Percentiles rank a stretch among this genome's conserved stretches.
Conservation (phyloP, 2,888 invertebrate genomes). For the Caenorhabditis drosophilae region DNA sequence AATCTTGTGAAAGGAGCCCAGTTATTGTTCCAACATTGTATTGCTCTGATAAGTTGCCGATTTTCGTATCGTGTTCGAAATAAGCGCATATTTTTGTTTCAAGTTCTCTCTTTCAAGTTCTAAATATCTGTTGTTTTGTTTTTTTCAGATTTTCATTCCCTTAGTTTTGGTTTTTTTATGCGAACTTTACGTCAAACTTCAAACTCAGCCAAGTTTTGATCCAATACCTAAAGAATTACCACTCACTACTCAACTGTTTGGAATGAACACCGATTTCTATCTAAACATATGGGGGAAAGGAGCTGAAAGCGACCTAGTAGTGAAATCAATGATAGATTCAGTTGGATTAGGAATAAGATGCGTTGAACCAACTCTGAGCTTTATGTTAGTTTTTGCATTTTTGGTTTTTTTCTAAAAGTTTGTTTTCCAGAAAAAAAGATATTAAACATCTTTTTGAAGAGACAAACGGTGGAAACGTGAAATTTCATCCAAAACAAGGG, state of each 20-base stretch:
- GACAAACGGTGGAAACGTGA: too few relatives aligned
- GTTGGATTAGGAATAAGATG: slow-evolving; percentile 10
- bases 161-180: slow-evolving; percentile 42
- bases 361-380: too few relatives aligned
- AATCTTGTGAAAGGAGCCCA: slow-evolving; percentile 25
- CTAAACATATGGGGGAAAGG: slow-evolving; percentile 27
- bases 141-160: not conserved
- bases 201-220: slow-evolving; percentile 23
- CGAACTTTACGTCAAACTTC: slow-evolving; percentile 52
- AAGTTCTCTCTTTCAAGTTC: slow-evolving; percentile 8
- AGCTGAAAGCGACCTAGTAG: slow-evolving; percentile 2
- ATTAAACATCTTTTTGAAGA: not conserved
- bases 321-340: slow-evolving; percentile 20
- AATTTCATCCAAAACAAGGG: too few relatives aligned
- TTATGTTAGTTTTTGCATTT: too few relatives aligned
- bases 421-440: too few relatives aligned
- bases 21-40: slow-evolving; percentile 43
- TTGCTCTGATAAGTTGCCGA: slow-evolving; percentile 56
- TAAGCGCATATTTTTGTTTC: slow-evolving; percentile 45
- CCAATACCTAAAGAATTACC: slow-evolving; percentile 44
- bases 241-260: slow-evolving; percentile 47
- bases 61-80: slow-evolving; percentile 51
- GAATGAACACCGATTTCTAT: slow-evolving; percentile 54
- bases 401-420: too few relatives aligned
- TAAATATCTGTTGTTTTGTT: too few relatives aligned